phyloP scores from a whole-genome alignment of 2,888 invertebrate species.

The Pandemis heparana region DNA sequence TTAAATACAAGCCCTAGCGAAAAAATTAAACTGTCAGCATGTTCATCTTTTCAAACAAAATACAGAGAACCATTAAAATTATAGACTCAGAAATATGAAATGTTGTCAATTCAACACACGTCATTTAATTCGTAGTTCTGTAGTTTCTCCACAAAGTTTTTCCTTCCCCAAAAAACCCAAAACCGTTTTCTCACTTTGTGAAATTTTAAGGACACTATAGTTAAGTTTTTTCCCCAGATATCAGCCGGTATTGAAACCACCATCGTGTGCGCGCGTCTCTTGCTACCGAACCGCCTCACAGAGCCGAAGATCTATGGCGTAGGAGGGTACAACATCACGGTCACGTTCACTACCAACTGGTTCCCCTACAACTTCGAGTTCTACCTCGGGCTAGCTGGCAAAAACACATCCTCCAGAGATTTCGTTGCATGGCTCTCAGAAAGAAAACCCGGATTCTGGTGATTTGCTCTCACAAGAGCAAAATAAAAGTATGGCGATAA shows the following conservation, averaged over 20 bases:
- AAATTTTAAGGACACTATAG: background rate
- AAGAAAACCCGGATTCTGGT: conserved; percentile 59
- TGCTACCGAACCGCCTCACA: conserved; percentile 64
- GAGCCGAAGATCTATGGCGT: conserved; percentile 63
- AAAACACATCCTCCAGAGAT: conserved; percentile 58
- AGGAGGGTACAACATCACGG: conserved; percentile 70
- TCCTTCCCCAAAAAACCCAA: too few relatives aligned
- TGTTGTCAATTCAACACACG: too few relatives aligned
- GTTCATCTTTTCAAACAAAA: too few relatives aligned
- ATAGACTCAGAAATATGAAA: too few relatives aligned
- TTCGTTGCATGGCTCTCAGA: conserved; percentile 57
- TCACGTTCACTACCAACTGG: conserved; percentile 63
- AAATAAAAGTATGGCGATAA: background rate
- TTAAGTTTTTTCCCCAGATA: conserved; percentile 55
- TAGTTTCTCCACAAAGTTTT: too few relatives aligned
- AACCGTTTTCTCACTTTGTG: too few relatives aligned
- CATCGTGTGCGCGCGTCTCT: conserved; percentile 67
- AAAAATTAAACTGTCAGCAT: too few relatives aligned
- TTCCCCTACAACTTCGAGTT: conserved; percentile 69
- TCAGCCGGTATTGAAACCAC: conserved; percentile 72
- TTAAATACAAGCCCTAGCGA: too few relatives aligned
- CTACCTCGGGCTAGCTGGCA: conserved; percentile 64
- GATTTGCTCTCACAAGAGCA: background rate
- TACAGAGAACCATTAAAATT: too few relatives aligned
- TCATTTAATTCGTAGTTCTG: too few relatives aligned